Conservation (phyloP, 2,888 invertebrate species). For the Diplazon laetatorius region DNA sequence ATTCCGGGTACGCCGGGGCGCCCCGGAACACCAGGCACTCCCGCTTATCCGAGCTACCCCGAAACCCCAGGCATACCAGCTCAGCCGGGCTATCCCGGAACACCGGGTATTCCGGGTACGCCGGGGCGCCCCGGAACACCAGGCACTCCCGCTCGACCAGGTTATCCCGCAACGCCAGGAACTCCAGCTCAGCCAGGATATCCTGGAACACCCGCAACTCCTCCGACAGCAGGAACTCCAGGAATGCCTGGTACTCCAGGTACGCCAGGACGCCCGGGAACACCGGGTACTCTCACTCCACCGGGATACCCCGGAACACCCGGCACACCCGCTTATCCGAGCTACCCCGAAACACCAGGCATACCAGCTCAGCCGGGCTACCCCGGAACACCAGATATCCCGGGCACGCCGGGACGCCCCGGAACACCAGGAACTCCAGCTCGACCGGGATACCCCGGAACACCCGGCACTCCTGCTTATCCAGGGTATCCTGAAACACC, state of each 20-base stretch:
- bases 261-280: slow-evolving; percentile 65
- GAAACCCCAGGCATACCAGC: slow-evolving; percentile 69
- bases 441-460: background rate
- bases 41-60: slow-evolving; percentile 71
- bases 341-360: slow-evolving; percentile 55
- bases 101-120: slow-evolving; percentile 40
- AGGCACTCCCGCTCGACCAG: slow-evolving; percentile 59
- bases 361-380: slow-evolving; percentile 51
- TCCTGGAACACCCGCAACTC: slow-evolving; percentile 82
- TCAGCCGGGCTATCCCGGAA: slow-evolving; percentile 50
- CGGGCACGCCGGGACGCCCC: slow-evolving; percentile 56
- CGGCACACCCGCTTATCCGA: slow-evolving; percentile 60
- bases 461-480: slow-evolving; percentile 44
- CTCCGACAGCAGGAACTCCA: slow-evolving; percentile 80
- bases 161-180: slow-evolving; percentile 63
- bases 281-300: slow-evolving; percentile 44
- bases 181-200: no score
- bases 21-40: slow-evolving; percentile 54
- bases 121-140: slow-evolving; percentile 63
- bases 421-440: slow-evolving; percentile 38
- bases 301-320: slow-evolving; percentile 51
- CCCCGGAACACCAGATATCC: slow-evolving; percentile 64
- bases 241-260: slow-evolving; percentile 74
- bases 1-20: slow-evolving; percentile 75
- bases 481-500: slow-evolving; percentile 60